phyloP scores from a whole-genome alignment of 2,888 invertebrate species.

The Philaethria dido region DNA sequence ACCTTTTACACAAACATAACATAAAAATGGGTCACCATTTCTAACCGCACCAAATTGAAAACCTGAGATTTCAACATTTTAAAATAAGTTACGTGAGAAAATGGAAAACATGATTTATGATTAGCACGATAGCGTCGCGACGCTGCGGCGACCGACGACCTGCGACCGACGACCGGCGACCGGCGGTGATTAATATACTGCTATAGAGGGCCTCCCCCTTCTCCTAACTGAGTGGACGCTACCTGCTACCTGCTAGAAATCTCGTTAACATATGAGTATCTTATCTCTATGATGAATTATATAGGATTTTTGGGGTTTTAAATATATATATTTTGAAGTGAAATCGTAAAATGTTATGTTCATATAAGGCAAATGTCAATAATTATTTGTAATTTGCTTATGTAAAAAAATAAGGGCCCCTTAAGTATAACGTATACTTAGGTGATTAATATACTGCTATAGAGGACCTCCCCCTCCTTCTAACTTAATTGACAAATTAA shows the following conservation, averaged over 20 bases:
- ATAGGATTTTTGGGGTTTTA: background rate
- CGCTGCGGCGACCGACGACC: background rate
- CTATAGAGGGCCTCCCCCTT: too few relatives aligned
- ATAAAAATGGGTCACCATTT: background rate
- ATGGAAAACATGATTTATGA: slow-evolving; percentile 24
- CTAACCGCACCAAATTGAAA: slow-evolving; percentile 14
- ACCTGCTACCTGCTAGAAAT: background rate
- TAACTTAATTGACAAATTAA: too few relatives aligned
- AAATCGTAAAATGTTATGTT: background rate
- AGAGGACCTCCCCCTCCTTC: too few relatives aligned
- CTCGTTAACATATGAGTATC: background rate
- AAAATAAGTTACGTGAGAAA: slow-evolving; percentile 20
- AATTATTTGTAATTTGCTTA: too few relatives aligned
- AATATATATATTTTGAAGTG: background rate
- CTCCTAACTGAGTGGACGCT: background rate
- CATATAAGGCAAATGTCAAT: background rate
- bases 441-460: too few relatives aligned
- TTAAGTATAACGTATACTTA: too few relatives aligned
- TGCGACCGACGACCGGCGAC: background rate
- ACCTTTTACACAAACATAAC: background rate
- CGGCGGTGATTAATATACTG: slow-evolving; percentile 9
- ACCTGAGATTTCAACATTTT: slow-evolving; percentile 13
- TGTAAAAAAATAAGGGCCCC: too few relatives aligned
- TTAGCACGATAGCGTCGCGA: slow-evolving; percentile 13
- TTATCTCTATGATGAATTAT: background rate